Base-by-base conservation (phyloP, 2,888 invertebrate genomes). In the Caenorhabditis drosophilae region DNA sequence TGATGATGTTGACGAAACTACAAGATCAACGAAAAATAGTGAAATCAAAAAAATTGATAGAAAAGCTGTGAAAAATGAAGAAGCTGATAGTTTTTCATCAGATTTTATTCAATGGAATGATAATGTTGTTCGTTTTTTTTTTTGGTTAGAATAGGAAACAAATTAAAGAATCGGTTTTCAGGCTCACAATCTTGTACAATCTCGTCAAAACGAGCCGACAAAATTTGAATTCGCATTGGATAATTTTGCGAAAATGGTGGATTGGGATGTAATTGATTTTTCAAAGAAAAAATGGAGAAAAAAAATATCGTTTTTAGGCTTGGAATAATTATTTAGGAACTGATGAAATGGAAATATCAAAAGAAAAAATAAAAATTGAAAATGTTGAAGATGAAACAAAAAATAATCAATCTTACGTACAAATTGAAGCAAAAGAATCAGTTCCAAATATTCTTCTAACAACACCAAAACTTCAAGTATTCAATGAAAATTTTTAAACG, bases 261-360 rank as follows among this genome's bases (percentile, higher is more conserved):
- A 63, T 49, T 63, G 63, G 63, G 57, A 63, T 47, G 61, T 59
- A 40, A 42, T 11, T 34, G 22, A 20, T 16, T 18, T 11, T 18
- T 36, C 35, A 48, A 36, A 22, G 22, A 4, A 9, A n/a, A 47
- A n/a, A 9, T 36, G 25, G 2, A 16, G 4, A 18, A 22, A 27
- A 9, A 23, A 12, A 6, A 27, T n/a, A 40, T 22, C 25, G 4
- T 25, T 49, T 50, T n/a, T 11, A 59, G 59, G 60, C 63, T 2
- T 63, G 63, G 63, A 63, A 56, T 22, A 49, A 63, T 22, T 63
- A 63, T 34, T 35, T 63, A 34, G 53, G 56, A 18, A 47, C 48
- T 35, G 56, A 62, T 25, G 62, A n/a, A n/a, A n/a, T n/a, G n/a
- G n/a, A n/a, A n/a, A n/a, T n/a, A n/a, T n/a, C n/a, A n/a, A n/a